Conservation (phyloP, 2,888 invertebrate genomes). For the Pristionchus exspectatus region DNA sequence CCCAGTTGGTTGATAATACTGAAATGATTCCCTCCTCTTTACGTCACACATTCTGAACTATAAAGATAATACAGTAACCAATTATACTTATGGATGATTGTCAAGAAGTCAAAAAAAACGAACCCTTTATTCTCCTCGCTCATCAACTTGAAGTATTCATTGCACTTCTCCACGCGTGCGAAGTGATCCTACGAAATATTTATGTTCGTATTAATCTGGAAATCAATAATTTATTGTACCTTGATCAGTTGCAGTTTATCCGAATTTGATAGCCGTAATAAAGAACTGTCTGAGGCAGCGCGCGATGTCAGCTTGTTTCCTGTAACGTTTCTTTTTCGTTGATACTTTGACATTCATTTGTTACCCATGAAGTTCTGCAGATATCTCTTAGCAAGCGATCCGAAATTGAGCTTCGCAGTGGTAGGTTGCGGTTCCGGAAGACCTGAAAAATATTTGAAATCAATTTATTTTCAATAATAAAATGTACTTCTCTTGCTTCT, state of each 20-base stretch:
- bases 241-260: constrained; percentile 42
- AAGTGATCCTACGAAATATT: constrained; percentile 57
- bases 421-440: not conserved
- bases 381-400: constrained; percentile 35
- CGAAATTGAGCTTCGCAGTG: constrained; percentile 28
- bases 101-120: not conserved
- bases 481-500: constrained; percentile 25
- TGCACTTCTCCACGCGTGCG: constrained; percentile 65
- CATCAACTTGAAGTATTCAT: constrained; percentile 70
- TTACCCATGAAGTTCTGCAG: constrained; percentile 23
- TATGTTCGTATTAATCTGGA: not conserved
- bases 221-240: constrained; percentile 43
- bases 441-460: not conserved
- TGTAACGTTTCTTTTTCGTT: not conserved
- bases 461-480: not conserved
- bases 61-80: not conserved
- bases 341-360: not conserved
- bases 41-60: not conserved
- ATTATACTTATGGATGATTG: not conserved
- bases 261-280: constrained; percentile 4
- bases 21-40: constrained; percentile 17
- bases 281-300: not conserved
- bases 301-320: not conserved
- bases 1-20: constrained; percentile 62
- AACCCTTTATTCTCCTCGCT: constrained; percentile 64